Conservation (phyloP, 2,797 vertebrate species). For the Prunella strophiata region DNA sequence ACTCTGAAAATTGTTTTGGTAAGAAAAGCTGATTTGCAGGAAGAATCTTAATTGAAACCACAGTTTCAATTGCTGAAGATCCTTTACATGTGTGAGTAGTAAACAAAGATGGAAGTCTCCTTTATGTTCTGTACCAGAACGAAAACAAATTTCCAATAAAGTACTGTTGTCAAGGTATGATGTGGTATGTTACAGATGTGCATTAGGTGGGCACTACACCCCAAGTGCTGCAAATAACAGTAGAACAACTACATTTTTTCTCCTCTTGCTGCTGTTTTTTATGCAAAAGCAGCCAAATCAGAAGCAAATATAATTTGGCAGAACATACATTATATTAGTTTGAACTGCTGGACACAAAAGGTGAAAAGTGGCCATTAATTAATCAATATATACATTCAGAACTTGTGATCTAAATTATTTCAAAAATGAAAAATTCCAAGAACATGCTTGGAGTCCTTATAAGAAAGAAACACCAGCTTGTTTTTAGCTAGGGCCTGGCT, state of each 20-base stretch:
- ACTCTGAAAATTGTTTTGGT: slow-evolving; percentile 17
- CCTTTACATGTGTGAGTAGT: background rate
- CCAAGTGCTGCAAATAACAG: background rate
- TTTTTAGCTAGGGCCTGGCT: background rate
- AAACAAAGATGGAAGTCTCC: background rate
- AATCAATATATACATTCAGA: background rate
- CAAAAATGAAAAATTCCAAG: background rate
- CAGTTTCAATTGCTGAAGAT: background rate
- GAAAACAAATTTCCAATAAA: background rate
- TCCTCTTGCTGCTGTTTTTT: background rate
- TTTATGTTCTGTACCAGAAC: background rate
- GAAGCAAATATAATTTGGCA: background rate
- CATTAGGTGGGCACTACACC: background rate
- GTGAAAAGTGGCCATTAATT: background rate
- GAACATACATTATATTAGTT: background rate
- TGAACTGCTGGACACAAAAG: background rate
- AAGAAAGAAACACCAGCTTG: background rate
- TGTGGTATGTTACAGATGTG: background rate
- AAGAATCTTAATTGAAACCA: slow-evolving; percentile 5
- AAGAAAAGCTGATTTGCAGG: slow-evolving; percentile 9
- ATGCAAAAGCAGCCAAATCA: background rate
- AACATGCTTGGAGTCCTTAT: background rate
- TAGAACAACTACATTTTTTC: background rate
- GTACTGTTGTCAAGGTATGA: background rate
- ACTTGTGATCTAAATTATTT: background rate